A percentile compares a stretch with the other conserved stretches of the same genome.
These are phyloP conservation scores for Diplazon laetatorius DNA, from an alignment of 2,888 invertebrate genomes.

Conservation along the genomic window DNA sequence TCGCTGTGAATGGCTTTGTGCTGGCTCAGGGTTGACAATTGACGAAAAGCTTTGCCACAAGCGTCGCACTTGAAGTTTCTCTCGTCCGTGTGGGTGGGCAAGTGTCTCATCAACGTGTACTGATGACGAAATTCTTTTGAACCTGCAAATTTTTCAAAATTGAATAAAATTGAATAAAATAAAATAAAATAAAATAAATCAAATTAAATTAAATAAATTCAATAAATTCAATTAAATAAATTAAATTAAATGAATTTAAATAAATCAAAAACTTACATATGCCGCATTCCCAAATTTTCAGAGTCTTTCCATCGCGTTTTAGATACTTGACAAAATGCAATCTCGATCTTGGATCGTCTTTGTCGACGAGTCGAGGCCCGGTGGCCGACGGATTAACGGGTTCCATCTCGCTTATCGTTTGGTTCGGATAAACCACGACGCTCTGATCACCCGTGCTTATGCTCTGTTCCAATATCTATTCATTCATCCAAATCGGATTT, in stretches of 20 bases:
- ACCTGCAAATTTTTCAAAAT: no score
- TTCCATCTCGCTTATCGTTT: slow-evolving; percentile 59
- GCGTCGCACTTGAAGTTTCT: slow-evolving; percentile 89
- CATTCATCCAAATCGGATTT: no score
- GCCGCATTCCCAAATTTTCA: slow-evolving; percentile 90
- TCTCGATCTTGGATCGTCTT: slow-evolving; percentile 85
- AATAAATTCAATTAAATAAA: no score
- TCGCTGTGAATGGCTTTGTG: slow-evolving; percentile 92
- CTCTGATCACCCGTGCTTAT: slow-evolving; percentile 68
- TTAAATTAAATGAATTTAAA: no score
- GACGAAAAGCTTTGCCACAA: slow-evolving; percentile 90
- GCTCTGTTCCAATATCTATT: slow-evolving; percentile 72
- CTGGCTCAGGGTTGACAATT: slow-evolving; percentile 90
- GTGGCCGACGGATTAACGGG: slow-evolving; percentile 60
- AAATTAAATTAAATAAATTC: background rate
- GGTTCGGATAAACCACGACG: slow-evolving; percentile 66
- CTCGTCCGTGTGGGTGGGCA: slow-evolving; percentile 91
- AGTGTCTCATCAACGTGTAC: slow-evolving; percentile 89
- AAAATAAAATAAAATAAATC: background rate
- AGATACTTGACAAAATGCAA: slow-evolving; percentile 88
- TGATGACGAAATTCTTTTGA: slow-evolving; percentile 90
- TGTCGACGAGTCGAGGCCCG: slow-evolving; percentile 82
- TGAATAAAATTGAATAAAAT: no score
- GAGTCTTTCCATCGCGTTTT: slow-evolving; percentile 87
- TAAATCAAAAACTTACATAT: slow-evolving; percentile 86